Conservation (phyloP, 2,888 invertebrate species). For the Sclerodermus sp. region DNA sequence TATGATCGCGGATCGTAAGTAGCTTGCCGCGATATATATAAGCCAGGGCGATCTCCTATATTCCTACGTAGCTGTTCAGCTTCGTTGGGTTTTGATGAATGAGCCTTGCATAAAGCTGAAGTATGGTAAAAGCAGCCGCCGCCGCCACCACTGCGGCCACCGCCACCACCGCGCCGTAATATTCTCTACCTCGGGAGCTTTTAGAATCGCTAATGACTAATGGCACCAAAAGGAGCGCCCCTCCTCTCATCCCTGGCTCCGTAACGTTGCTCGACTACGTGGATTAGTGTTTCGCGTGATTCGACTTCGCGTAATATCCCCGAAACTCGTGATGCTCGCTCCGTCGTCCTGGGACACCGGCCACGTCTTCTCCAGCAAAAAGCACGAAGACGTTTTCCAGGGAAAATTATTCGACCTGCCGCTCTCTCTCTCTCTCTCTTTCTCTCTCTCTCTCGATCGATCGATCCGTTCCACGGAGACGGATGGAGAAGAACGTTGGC, state of each 20-base stretch:
- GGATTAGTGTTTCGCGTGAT: slow-evolving; percentile 30
- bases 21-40: slow-evolving; percentile 25
- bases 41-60: slow-evolving; percentile 31
- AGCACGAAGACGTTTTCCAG: too few species aligned
- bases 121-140: slow-evolving; percentile 52
- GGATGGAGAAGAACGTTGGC: too few species aligned
- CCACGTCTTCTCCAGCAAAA: too few species aligned
- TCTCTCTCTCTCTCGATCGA: too few species aligned
- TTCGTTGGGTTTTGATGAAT: slow-evolving; percentile 51
- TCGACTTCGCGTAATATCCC: too few species aligned
- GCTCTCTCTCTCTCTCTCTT: too few species aligned
- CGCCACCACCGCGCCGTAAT: slow-evolving; percentile 49
- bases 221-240: slow-evolving; percentile 43
- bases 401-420: too few species aligned
- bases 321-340: too few species aligned
- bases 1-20: slow-evolving; percentile 32
- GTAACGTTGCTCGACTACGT: slow-evolving; percentile 17
- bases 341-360: too few species aligned
- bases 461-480: too few species aligned
- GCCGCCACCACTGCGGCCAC: slow-evolving; percentile 19
- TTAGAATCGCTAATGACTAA: slow-evolving; percentile 56
- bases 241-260: slow-evolving; percentile 5
- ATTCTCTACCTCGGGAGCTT: slow-evolving; percentile 47
- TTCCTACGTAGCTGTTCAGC: slow-evolving; percentile 34
- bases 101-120: slow-evolving; percentile 50